Percentiles rank a stretch among this genome's conserved stretches.
Evolutionary conservation across 2,797 vertebrate genomes (phyloP).

Genomic region (Garrulus glandarius): DNA sequence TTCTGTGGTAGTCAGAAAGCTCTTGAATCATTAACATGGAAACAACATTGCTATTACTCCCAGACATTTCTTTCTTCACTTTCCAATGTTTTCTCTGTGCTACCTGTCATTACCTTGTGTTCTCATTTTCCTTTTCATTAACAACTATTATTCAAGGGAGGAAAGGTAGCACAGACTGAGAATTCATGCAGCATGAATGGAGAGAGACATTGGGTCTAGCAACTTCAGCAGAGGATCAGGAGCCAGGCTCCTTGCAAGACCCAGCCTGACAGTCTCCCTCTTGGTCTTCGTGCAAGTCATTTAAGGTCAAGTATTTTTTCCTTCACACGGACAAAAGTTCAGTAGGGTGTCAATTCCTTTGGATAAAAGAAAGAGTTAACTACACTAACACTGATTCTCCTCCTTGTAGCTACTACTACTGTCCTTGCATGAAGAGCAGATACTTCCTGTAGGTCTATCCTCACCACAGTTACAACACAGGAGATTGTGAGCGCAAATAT

Average conservation of each 20-base stretch:
- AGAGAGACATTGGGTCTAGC: not conserved
- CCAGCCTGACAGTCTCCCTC: not conserved
- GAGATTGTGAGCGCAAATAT: not conserved
- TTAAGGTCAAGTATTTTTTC: constrained; percentile 12
- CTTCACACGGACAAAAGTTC: not conserved
- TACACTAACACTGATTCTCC: not conserved
- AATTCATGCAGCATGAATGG: constrained; percentile 32
- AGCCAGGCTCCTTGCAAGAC: not conserved
- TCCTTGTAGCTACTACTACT: not conserved
- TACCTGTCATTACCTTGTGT: constrained; percentile 59
- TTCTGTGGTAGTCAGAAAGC: not conserved
- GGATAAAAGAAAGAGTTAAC: not conserved
- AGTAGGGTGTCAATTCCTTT: not conserved
- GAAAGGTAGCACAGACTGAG: constrained; percentile 28
- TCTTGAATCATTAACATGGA: constrained; percentile 2
- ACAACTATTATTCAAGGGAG: constrained; percentile 30
- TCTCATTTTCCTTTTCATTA: constrained; percentile 62
- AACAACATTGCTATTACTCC: not conserved
- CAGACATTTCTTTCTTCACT: constrained; percentile 66
- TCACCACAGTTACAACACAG: not conserved
- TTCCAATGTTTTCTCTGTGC: constrained; percentile 50
- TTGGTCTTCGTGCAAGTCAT: not conserved
- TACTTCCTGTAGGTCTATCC: not conserved
- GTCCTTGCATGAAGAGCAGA: not conserved
- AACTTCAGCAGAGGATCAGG: not conserved